phyloP scores from a whole-genome alignment of 2,797 vertebrate genomes.

The Odontamblyopus lacepedii region DNA sequence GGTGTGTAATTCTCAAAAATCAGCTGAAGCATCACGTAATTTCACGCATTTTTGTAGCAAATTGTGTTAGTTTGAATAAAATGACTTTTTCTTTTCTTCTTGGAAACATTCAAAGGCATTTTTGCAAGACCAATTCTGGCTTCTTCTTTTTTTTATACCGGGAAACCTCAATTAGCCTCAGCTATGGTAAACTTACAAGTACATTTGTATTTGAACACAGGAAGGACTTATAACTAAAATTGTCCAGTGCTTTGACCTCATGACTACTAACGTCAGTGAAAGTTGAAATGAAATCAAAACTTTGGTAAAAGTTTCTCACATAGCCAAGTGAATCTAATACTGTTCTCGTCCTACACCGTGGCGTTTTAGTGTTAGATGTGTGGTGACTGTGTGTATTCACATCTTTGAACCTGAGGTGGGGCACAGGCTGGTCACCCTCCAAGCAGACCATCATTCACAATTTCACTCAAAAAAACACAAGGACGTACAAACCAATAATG shows the following conservation, averaged over 20 bases:
- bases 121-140: constrained; percentile 3
- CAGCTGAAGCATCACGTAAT: background rate
- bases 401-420: background rate
- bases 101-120: constrained; percentile 25
- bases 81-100: background rate
- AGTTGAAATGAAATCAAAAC: background rate
- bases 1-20: background rate
- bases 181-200: background rate
- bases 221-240: background rate
- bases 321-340: background rate
- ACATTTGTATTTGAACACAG: background rate
- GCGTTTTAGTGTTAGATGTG: background rate
- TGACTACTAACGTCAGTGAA: background rate
- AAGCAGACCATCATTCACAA: background rate
- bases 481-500: background rate
- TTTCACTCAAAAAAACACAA: background rate
- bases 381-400: background rate
- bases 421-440: background rate
- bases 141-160: background rate
- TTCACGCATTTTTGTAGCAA: too few relatives aligned
- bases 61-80: background rate
- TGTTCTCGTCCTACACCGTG: background rate
- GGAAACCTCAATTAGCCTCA: constrained; percentile 10
- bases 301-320: background rate
- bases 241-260: background rate